A percentile compares a stretch with the other conserved stretches of the same genome.
These are phyloP conservation scores for Myotis lucifugus DNA, from an alignment of 2,113 vertebrate genomes.

Conservation along the genomic window DNA sequence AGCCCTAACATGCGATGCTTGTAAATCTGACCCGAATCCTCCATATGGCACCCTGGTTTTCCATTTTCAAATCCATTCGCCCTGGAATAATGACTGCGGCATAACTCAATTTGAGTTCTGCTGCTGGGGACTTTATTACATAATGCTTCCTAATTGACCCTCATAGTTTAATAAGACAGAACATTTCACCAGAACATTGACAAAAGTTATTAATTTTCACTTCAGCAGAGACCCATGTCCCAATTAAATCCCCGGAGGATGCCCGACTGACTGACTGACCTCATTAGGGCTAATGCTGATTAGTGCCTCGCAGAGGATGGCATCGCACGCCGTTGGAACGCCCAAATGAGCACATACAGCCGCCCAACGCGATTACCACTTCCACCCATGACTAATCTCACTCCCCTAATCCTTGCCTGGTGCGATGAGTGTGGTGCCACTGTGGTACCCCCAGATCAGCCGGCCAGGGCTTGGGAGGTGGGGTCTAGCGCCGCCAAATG, in stretches of 20 bases:
- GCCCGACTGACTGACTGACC: conserved; percentile 95
- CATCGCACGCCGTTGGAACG: conserved; percentile 89
- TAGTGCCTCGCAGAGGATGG: conserved; percentile 93
- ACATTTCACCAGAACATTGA: conserved; percentile 97
- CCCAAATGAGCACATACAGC: conserved; percentile 92
- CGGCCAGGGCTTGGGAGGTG: conserved; percentile 71
- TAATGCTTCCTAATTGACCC: conserved; percentile 99
- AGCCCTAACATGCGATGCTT: conserved; percentile 88
- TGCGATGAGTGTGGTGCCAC: conserved; percentile 78
- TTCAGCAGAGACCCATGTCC: conserved; percentile 98
- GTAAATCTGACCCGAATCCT: conserved; percentile 87
- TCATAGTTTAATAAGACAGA: conserved; percentile 97
- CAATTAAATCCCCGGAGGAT: conserved; percentile 98
- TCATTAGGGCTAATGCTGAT: conserved; percentile 98
- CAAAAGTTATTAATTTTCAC: conserved; percentile 99
- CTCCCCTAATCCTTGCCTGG: conserved; percentile 85
- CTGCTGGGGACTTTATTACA: conserved; percentile 97
- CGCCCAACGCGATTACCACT: conserved; percentile 88
- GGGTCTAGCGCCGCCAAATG: conserved; percentile 57
- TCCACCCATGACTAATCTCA: conserved; percentile 91
- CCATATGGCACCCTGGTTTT: conserved; percentile 89
- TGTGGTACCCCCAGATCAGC: conserved; percentile 81
- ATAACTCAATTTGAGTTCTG: conserved; percentile 98
- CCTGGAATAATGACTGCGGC: conserved; percentile 90
- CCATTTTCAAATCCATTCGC: conserved; percentile 91